Conservation (phyloP, 2,797 vertebrate species). For the Catharus ustulatus region DNA sequence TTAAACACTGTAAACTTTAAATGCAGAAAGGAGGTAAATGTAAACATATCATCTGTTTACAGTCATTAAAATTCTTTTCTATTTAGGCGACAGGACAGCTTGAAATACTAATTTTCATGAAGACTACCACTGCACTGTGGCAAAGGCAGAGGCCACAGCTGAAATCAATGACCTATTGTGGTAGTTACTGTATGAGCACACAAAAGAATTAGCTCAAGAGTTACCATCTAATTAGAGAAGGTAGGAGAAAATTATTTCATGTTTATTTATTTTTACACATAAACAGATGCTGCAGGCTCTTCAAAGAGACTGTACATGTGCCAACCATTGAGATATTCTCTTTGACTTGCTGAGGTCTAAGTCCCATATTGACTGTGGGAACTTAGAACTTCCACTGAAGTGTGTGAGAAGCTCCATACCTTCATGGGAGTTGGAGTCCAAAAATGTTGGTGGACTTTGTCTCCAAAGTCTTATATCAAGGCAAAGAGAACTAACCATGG, state of each 20-base stretch:
- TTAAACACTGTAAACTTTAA: not conserved
- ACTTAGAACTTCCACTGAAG: not conserved
- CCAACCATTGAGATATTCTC: not conserved
- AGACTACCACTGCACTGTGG: rapidly evolving
- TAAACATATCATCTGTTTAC: not conserved
- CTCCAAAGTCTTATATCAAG: not conserved
- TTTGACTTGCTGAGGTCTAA: not conserved
- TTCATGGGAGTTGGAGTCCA: not conserved
- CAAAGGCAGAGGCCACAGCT: not conserved
- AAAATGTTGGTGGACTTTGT: not conserved
- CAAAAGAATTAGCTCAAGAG: not conserved
- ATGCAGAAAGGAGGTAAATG: not conserved
- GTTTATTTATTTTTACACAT: not conserved
- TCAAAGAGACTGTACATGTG: not conserved
- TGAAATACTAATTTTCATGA: not conserved
- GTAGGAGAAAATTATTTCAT: not conserved
- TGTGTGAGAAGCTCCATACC: not conserved
- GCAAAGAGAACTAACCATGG: not conserved
- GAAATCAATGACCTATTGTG: not conserved
- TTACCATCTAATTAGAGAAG: not conserved
- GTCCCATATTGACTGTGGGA: not conserved
- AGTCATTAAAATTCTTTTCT: not conserved
- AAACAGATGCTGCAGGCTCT: not conserved
- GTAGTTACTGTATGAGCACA: not conserved
- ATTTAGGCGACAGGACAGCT: not conserved